Evolutionary conservation across 2,888 invertebrate species (phyloP).

Genomic region (Idaea biselata): DNA sequence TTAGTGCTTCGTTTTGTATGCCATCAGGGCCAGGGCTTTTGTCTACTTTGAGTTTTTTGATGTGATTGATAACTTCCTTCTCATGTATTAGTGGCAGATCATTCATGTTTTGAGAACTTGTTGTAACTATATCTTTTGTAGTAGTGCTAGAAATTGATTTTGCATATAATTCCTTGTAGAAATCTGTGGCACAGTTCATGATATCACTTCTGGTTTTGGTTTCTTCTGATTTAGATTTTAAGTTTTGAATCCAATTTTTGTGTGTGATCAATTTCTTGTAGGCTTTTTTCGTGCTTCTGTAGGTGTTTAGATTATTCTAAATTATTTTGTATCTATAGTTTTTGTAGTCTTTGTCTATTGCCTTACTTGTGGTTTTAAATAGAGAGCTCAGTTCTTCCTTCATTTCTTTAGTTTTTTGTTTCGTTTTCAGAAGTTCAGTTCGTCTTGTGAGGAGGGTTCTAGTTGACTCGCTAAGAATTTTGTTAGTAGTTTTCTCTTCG

Average conservation of each 20-base stretch:
- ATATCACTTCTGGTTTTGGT: constrained; percentile 15
- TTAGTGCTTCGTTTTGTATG: constrained; percentile 25
- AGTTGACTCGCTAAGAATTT: constrained; percentile 7
- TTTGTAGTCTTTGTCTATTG: constrained; percentile 11
- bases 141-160: background rate
- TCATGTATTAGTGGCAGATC: background rate
- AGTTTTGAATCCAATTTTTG: constrained; percentile 17
- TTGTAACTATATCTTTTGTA: background rate
- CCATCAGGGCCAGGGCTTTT: constrained; percentile 27
- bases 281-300: constrained; percentile 16
- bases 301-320: constrained; percentile 8
- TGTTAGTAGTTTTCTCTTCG: background rate
- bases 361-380: constrained; percentile 9
- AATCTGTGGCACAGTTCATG: constrained; percentile 11
- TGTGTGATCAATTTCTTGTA: constrained; percentile 11
- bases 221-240: constrained; percentile 10
- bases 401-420: constrained; percentile 8
- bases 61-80: constrained; percentile 19
- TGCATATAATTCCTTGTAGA: constrained; percentile 9
- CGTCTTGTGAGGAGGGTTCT: constrained; percentile 1
- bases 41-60: constrained; percentile 21
- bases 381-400: constrained; percentile 13
- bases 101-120: background rate
- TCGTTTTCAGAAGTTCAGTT: constrained; percentile 7
- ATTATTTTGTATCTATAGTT: constrained; percentile 9